A percentile compares a stretch with the other conserved stretches of the same genome.
phyloP scores from a whole-genome alignment of 2,797 vertebrate genomes.

The Crenichthys baileyi region DNA sequence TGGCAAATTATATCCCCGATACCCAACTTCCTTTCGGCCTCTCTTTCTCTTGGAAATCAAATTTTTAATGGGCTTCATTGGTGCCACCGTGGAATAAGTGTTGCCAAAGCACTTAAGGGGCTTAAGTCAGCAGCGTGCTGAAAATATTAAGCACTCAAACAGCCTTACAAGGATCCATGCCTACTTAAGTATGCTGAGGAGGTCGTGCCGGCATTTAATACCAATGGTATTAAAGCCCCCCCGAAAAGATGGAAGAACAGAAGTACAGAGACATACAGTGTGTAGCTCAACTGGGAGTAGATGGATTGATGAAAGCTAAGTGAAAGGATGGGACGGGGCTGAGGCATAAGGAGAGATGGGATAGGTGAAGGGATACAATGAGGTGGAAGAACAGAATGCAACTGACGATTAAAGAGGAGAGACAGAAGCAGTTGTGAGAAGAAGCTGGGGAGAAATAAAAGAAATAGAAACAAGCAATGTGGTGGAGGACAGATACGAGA shows the following conservation, averaged over 20 bases:
- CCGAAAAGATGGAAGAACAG: conserved; percentile 58
- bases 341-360: conserved; percentile 17
- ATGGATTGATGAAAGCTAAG: conserved; percentile 33
- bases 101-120: conserved; percentile 88
- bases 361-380: conserved; percentile 2
- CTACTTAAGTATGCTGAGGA: conserved; percentile 77
- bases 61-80: conserved; percentile 84
- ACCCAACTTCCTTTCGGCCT: conserved; percentile 29
- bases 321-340: conserved; percentile 9
- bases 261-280: conserved; percentile 66
- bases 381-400: conserved; percentile 10
- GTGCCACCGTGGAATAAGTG: conserved; percentile 83
- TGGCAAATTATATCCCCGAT: conserved; percentile 65
- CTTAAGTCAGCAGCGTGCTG: conserved; percentile 81
- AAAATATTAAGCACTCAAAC: conserved; percentile 82
- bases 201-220: conserved; percentile 76
- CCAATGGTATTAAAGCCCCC: conserved; percentile 68
- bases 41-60: conserved; percentile 77
- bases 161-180: conserved; percentile 76
- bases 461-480: conserved; percentile 24
- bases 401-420: conserved; percentile 12
- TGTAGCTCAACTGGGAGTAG: conserved; percentile 42
- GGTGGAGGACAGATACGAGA: conserved; percentile 41
- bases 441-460: conserved; percentile 8
- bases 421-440: conserved; percentile 15